Evolutionary conservation across 2,113 vertebrate genomes (phyloP).

Genomic region (Thomomys bottae): DNA sequence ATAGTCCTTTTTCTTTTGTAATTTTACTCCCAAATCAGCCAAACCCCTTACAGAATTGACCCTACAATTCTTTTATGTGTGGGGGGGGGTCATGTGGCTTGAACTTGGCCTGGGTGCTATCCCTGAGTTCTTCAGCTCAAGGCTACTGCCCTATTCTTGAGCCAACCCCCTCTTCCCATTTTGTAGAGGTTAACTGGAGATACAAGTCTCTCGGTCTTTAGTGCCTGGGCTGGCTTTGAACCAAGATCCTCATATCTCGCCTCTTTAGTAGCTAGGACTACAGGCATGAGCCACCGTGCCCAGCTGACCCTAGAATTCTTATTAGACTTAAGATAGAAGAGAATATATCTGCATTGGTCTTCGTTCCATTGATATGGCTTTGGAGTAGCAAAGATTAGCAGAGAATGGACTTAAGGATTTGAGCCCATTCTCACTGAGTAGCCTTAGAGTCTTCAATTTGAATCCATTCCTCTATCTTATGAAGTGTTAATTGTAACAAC

Average conservation of each 20-base stretch:
- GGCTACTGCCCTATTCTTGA: no score
- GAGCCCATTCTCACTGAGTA: neutral
- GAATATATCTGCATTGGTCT: neutral
- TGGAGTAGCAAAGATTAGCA: neutral
- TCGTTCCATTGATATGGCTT: neutral
- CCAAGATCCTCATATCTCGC: no score
- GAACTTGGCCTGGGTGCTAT: no score
- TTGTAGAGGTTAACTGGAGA: no score
- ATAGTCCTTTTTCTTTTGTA: neutral
- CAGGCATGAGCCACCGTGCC: no score
- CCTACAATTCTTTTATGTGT: neutral
- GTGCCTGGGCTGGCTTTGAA: no score
- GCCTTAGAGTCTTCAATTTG: neutral
- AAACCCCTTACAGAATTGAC: neutral
- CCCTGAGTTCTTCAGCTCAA: no score
- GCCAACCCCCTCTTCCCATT: no score
- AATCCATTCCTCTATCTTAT: neutral
- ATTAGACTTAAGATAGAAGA: neutral
- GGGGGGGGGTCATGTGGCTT: no score
- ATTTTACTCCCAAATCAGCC: neutral
- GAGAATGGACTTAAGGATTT: neutral
- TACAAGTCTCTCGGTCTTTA: no score
- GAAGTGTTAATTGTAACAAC: neutral
- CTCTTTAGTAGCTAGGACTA: no score
- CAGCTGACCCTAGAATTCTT: neutral